Conservation (phyloP, 2,797 vertebrate species). For the Phoxinus dragarum region DNA sequence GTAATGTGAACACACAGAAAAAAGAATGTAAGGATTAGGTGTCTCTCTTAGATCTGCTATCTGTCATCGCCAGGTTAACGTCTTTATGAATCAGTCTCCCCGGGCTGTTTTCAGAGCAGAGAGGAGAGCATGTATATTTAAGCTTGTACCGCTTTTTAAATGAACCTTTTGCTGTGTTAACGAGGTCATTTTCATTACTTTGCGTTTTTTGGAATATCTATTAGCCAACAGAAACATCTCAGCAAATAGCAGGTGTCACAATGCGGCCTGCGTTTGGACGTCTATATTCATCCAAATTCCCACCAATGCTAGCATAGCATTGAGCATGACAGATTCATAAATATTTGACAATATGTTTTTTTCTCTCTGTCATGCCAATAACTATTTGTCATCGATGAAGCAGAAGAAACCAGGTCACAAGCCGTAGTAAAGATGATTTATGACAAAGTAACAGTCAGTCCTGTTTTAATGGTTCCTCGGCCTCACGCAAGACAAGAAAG, state of each 20-base stretch:
- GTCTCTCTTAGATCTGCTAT: constrained; percentile 61
- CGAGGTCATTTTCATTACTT: constrained; percentile 24
- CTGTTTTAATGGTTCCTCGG: constrained; percentile 31
- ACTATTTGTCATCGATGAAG: constrained; percentile 45
- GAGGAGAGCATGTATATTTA: constrained; percentile 32
- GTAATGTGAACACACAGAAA: constrained; percentile 56
- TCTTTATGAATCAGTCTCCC: constrained; percentile 56
- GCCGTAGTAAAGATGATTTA: constrained; percentile 37
- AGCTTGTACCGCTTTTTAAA: constrained; percentile 25
- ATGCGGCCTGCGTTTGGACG: neutral
- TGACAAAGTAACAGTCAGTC: constrained; percentile 27
- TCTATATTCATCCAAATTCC: neutral
- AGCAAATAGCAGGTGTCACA: constrained; percentile 5
- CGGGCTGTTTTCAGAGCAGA: constrained; percentile 41
- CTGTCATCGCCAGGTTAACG: constrained; percentile 55
- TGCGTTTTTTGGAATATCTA: neutral
- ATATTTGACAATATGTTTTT: constrained; percentile 1
- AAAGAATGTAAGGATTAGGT: constrained; percentile 60
- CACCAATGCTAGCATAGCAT: neutral
- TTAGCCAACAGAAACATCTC: constrained; percentile 7
- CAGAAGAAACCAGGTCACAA: constrained; percentile 32
- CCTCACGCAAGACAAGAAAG: constrained; percentile 42
- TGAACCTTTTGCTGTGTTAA: constrained; percentile 1
- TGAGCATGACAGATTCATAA: constrained; percentile 6
- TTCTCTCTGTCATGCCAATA: constrained; percentile 29